These are phyloP conservation scores for Exaiptasia diaphana DNA, from an alignment of 64 coral and sea anemone genomes.

Conservation along the genomic window DNA sequence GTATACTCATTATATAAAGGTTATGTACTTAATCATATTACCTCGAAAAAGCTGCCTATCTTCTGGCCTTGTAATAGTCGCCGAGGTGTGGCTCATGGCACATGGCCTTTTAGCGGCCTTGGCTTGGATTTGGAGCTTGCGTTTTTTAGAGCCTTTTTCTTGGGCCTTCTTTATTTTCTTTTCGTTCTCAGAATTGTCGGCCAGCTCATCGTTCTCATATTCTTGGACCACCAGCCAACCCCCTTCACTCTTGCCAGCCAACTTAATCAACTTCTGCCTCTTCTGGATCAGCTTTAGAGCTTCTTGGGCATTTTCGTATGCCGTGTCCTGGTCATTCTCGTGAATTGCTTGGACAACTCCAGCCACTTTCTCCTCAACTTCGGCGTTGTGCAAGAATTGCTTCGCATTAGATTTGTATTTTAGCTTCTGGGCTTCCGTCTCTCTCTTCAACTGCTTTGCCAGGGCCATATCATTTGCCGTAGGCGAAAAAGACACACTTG, in stretches of 20 bases:
- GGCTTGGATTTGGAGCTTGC: not conserved
- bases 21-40: too few relatives aligned
- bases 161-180: slow-evolving; percentile 34
- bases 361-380: slow-evolving; percentile 17
- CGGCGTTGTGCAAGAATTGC: slow-evolving; percentile 37
- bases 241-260: slow-evolving; percentile 18
- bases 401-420: slow-evolving; percentile 42
- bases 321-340: not conserved
- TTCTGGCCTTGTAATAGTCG: too few relatives aligned
- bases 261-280: slow-evolving; percentile 20
- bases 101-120: not conserved
- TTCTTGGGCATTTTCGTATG: slow-evolving; percentile 1
- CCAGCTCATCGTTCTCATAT: slow-evolving; percentile 41
- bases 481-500: too few relatives aligned
- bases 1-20: too few relatives aligned
- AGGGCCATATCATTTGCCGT: too few relatives aligned
- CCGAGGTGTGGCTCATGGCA: too few relatives aligned
- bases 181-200: slow-evolving; percentile 16
- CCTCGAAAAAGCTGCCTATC: not conserved
- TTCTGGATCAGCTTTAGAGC: slow-evolving; percentile 23
- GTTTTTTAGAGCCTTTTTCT: slow-evolving; percentile 1
- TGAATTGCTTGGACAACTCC: slow-evolving; percentile 1
- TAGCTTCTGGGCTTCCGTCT: slow-evolving; percentile 30
- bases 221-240: slow-evolving; percentile 23
- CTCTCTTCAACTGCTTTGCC: not conserved